Evolutionary conservation across 2,113 vertebrate species (phyloP).

Genomic region (Nothocercus julius): DNA sequence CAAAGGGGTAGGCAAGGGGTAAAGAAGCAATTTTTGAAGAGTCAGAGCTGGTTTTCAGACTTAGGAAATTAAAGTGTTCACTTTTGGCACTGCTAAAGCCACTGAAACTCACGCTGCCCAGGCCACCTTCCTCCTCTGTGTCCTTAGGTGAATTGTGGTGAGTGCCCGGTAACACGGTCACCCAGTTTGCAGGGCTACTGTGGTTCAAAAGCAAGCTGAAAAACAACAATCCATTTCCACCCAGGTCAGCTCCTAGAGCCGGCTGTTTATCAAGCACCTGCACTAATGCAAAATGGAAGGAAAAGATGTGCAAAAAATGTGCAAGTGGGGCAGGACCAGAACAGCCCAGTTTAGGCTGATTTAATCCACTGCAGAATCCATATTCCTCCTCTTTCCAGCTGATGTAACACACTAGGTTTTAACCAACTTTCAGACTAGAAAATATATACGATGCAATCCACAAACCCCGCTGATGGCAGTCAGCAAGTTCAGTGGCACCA

Average conservation of each 20-base stretch:
- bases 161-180: not conserved
- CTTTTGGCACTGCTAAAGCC: not conserved
- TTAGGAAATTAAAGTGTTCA: rapidly evolving
- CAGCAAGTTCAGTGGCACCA: not conserved
- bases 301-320: too few relatives aligned
- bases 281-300: not conserved
- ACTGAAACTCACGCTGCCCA: not conserved
- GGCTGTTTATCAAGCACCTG: not conserved
- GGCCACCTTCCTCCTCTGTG: not conserved
- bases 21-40: not conserved
- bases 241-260: not conserved
- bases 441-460: not conserved
- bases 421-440: not conserved
- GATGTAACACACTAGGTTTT: not conserved
- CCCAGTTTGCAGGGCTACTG: not conserved
- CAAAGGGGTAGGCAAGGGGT: not conserved
- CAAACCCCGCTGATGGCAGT: not conserved
- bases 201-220: not conserved
- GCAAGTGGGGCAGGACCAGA: not conserved
- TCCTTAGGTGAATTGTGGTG: not conserved
- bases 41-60: not conserved
- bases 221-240: not conserved
- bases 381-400: not conserved
- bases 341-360: not conserved
- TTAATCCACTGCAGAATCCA: not conserved